These are phyloP conservation scores for Gulo gulo DNA, from an alignment of 2,113 vertebrate species.

Conservation along the genomic window DNA sequence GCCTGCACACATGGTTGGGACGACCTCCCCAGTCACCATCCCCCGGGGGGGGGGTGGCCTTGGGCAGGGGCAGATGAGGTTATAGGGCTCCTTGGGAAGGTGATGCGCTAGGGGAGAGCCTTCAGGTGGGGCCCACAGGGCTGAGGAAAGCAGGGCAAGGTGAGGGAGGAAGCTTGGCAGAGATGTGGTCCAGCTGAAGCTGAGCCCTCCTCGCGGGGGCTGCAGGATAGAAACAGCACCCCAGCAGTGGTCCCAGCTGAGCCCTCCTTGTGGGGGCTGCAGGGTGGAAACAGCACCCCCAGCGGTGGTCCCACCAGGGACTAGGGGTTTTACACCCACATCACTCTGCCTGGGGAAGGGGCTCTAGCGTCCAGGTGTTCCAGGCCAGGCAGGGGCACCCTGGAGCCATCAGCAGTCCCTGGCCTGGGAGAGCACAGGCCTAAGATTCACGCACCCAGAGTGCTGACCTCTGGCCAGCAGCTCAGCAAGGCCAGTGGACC, in stretches of 20 bases:
- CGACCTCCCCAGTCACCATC: background rate
- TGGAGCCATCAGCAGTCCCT: background rate
- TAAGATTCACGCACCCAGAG: no score
- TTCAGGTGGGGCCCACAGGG: background rate
- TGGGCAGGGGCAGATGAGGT: no score
- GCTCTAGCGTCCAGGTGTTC: background rate
- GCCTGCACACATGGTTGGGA: accelerated
- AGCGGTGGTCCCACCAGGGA: background rate
- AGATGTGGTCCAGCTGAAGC: background rate
- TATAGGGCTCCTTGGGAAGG: background rate
- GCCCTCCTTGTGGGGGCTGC: background rate
- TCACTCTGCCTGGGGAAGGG: background rate
- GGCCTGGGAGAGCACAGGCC: background rate
- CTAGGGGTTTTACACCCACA: no score
- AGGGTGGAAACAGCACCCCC: background rate
- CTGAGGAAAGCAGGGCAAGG: background rate
- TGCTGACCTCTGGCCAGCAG: background rate
- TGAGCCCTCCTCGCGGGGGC: background rate
- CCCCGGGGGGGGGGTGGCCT: background rate
- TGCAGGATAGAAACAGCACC: background rate
- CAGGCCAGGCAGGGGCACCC: background rate
- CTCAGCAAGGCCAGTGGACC: background rate
- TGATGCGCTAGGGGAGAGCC: background rate
- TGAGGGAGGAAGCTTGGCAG: background rate
- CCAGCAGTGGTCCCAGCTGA: background rate